Evolutionary conservation across 2,113 vertebrate genomes (phyloP).

Genomic region (Epinephelus cyanopodus): DNA sequence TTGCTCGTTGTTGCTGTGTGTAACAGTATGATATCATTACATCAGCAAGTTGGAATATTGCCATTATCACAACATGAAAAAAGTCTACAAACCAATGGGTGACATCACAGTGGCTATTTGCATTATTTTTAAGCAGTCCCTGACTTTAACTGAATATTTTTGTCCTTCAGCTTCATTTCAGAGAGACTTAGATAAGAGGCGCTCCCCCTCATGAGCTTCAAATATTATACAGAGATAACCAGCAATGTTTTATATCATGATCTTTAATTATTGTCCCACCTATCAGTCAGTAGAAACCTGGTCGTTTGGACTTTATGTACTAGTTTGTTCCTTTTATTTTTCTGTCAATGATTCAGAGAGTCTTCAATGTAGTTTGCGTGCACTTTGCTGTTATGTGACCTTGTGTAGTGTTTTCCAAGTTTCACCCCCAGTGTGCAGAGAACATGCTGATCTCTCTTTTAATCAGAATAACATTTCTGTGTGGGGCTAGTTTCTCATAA

Average conservation of each 20-base stretch:
- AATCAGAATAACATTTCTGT: background rate
- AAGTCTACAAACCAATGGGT: no score
- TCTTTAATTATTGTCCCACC: background rate
- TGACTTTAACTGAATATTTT: no score
- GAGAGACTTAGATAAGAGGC: background rate
- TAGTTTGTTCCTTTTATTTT: background rate
- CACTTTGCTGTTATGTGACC: background rate
- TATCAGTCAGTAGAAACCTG: background rate
- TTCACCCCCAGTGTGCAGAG: background rate
- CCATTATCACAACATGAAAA: no score
- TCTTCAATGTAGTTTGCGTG: background rate
- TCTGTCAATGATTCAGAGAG: background rate
- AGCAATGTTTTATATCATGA: background rate
- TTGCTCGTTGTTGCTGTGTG: no score
- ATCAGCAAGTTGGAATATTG: no score
- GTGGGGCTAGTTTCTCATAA: background rate
- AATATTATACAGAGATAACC: background rate
- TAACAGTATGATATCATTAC: no score
- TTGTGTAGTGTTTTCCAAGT: conserved; percentile 5
- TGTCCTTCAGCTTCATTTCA: background rate
- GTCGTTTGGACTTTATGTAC: background rate
- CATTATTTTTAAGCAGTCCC: no score
- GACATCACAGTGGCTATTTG: no score
- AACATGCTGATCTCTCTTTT: conserved; percentile 15
- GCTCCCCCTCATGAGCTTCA: background rate